Evolutionary conservation across 2,797 vertebrate genomes (phyloP), one percentile per base, ranked within the genome.

Genomic region (Ctenopoma multispine): DNA sequence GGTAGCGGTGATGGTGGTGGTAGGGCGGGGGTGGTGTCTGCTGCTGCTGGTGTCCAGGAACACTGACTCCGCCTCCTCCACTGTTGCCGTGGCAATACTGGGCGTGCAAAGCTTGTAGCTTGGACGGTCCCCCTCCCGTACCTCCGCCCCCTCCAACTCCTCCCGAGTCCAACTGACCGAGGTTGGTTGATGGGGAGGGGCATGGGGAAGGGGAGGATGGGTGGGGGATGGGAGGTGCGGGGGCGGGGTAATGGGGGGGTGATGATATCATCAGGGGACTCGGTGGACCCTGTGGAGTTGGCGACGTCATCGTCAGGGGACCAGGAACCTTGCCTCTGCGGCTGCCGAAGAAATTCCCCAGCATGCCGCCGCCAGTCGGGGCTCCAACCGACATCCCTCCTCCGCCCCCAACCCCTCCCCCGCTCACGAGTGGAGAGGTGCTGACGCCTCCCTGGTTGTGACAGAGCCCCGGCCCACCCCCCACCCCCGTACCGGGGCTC

Each of bases 281-380:
- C 80, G 72, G 84, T 21, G 90, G 92, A 81, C 86, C 83, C 87
- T 64, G 93, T 79, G 70, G 92, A 79, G 71, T 63, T 7, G 90
- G 91, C 17, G 72, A 87, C n/a, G 90, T 89, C 91, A 94, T 94
- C 74, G 78, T 87, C 87, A 93, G 87, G 82, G 91, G 93, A 86
- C 93, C 93, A 55, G 95, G 95, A 87, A 94, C 94, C 38, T 95
- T 95, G 69, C 93, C 91, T 90, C 95, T 92, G 84, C 95, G 95
- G 85, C 95, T 95, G 91, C 96, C 96, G 73, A 97, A 96, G 76
- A 97, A 95, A 73, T 95, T 96, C 84, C 96, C 96, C 92, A 96
- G 93, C 79, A 96, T 96, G 59, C 94, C 62, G 77, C 89, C 79
- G 57, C 89, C 90, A 89, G 88, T 92, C 78, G 64, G 82, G 1